Evolutionary conservation across 2,888 invertebrate species (phyloP), one percentile per base, ranked within the genome.

Genomic region (Pollenia griseotomentosa): DNA sequence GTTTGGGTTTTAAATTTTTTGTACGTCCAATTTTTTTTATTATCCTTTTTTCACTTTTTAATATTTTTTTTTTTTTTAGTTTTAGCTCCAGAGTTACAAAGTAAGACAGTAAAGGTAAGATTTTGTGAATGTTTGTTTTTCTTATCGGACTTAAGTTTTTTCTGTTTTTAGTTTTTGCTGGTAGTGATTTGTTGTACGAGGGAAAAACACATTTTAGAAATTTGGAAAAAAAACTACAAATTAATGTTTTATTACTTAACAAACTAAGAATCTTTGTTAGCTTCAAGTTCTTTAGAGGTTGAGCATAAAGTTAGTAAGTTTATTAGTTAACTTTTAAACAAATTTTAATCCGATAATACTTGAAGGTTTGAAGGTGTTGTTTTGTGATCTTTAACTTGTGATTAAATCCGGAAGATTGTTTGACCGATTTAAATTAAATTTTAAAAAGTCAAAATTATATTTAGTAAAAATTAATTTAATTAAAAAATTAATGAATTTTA

Each of bases 91-190:
- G 65, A 55, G 23, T 65, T 77, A 42, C 14, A 53, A n/a, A 51
- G 51, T 63, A 65, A 75, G 77, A 19, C 77, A 53, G 53, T 65
- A 44, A 6, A 44, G 23, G 14, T 53, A n/a, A 55, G n/a, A 65
- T 55, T 65, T 77, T n/a, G 65, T 42, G 9, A 66, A 12, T 57
- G 12, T 66, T 57, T 66, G 12, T 14, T 66, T 53, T 63, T 5
- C 7, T 78, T 78, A 46, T 66, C 55, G 55, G 46, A 66, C 40
- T 46, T 33, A 66, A 40, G 44, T 42, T 61, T 40, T 46, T 6
- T 48, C 8, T 65, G 16, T 44, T 12, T 70, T n/a, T 16, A 0
- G 1, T 59, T 46, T 61, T 40, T 7, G 6, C 14, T 44, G 14
- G 6, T 19, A 44, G 5, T 6, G 33, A 33, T 33, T 33, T 33